Evolutionary conservation across 2,797 vertebrate species (phyloP).

Genomic region (Emydoidea blandingii): DNA sequence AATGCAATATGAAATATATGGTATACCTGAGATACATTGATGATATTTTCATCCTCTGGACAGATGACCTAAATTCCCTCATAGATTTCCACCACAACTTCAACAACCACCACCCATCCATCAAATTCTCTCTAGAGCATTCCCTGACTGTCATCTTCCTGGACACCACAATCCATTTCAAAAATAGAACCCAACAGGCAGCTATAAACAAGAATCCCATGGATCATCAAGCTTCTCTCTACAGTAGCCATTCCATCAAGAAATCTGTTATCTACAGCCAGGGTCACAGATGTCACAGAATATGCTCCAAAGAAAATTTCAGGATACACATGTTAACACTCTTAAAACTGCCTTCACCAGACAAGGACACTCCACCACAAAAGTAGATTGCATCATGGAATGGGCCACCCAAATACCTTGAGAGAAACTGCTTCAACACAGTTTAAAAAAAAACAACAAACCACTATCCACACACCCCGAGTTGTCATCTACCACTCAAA

Average conservation of each 20-base stretch:
- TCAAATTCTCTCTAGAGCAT: neutral
- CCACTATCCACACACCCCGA: neutral
- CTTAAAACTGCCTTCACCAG: neutral
- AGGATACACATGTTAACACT: neutral
- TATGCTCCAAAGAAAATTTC: neutral
- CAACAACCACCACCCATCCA: neutral
- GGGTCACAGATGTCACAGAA: neutral
- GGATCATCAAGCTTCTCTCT: neutral
- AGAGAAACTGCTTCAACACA: neutral
- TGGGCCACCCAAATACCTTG: neutral
- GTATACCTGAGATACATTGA: no score
- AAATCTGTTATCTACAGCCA: neutral
- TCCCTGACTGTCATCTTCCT: neutral
- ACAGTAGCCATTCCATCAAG: neutral
- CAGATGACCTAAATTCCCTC: neutral
- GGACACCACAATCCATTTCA: no score
- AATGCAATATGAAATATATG: no score
- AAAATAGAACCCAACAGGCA: neutral
- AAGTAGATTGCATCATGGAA: neutral
- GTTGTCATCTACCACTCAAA: neutral
- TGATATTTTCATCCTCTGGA: no score
- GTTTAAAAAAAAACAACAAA: no score
- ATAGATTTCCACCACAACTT: neutral
- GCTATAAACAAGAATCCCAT: neutral
- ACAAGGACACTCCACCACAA: neutral